phyloP scores from a whole-genome alignment of 2,888 invertebrate species.

The Adelognathus sp. region DNA sequence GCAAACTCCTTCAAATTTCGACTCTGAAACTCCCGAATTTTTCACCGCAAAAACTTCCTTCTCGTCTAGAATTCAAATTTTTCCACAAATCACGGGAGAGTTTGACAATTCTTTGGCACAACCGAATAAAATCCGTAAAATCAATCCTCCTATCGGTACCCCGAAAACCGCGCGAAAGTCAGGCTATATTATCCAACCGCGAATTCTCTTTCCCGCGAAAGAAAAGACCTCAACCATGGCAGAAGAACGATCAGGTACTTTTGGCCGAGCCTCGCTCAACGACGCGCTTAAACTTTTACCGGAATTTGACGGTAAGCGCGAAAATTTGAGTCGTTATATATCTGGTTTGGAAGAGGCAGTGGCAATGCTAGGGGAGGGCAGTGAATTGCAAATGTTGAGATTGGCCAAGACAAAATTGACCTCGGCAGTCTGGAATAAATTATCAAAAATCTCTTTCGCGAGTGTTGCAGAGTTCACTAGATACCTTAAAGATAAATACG shows the following conservation, averaged over 20 bases:
- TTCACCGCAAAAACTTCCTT: too few relatives aligned
- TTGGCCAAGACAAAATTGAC: not conserved
- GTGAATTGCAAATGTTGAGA: not conserved
- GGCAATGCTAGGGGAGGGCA: not conserved
- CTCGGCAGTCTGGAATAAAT: not conserved
- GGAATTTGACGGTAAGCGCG: constrained; percentile 4
- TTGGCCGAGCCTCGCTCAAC: too few relatives aligned
- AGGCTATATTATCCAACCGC: not conserved
- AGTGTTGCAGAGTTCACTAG: not conserved
- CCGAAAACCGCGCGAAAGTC: not conserved
- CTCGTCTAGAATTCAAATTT: too few relatives aligned
- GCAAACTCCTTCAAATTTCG: too few relatives aligned
- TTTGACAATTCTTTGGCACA: too few relatives aligned
- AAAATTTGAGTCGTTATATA: constrained; percentile 1
- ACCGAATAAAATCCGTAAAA: too few relatives aligned
- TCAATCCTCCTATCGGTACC: too few relatives aligned
- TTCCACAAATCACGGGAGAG: too few relatives aligned
- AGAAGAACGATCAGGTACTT: too few relatives aligned
- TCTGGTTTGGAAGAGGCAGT: constrained; percentile 4
- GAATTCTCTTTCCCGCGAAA: not conserved
- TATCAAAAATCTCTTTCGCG: constrained; percentile 1
- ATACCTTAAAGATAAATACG: not conserved
- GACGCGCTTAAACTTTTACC: constrained; percentile 8
- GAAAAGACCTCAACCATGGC: too few relatives aligned
- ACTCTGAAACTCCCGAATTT: too few relatives aligned